Evolutionary conservation across 2,113 vertebrate species (phyloP).

Genomic region (Gambusia affinis): DNA sequence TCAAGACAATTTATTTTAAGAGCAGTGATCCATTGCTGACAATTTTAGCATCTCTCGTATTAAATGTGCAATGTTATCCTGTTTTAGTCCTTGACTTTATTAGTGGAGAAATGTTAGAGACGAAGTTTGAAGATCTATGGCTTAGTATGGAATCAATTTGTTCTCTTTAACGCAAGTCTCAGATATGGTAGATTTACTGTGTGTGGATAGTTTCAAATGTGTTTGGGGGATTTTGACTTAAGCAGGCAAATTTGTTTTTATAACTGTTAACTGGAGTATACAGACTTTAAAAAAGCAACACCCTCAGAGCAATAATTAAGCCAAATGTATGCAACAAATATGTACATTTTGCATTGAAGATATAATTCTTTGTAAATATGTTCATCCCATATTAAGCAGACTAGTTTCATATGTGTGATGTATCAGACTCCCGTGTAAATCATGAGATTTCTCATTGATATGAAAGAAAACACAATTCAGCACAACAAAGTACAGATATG

Average conservation of each 20-base stretch:
- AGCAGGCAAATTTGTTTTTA: constrained; percentile 22
- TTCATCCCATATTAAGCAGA: too few relatives aligned
- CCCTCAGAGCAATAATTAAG: too few relatives aligned
- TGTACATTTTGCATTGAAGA: too few relatives aligned
- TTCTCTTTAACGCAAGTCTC: constrained; percentile 59
- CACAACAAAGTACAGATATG: constrained; percentile 12
- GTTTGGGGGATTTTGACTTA: constrained; percentile 52
- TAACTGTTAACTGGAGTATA: too few relatives aligned
- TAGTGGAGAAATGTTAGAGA: constrained; percentile 38
- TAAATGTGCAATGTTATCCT: background rate
- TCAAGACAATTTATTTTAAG: constrained; percentile 29
- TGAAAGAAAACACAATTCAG: background rate
- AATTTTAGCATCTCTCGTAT: constrained; percentile 3
- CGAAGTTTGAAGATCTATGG: constrained; percentile 48
- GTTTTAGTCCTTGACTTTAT: constrained; percentile 30
- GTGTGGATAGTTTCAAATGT: constrained; percentile 54
- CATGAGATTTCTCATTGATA: constrained; percentile 32
- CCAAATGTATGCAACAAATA: too few relatives aligned
- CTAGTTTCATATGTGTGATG: too few relatives aligned
- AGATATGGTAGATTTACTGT: constrained; percentile 60
- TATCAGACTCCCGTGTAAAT: constrained; percentile 18
- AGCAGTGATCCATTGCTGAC: constrained; percentile 13
- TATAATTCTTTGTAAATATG: too few relatives aligned
- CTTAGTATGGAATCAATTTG: constrained; percentile 41
- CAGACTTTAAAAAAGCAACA: too few relatives aligned